Conservation (phyloP, 1,140 invertebrate genomes). For the Cydia amplana region DNA sequence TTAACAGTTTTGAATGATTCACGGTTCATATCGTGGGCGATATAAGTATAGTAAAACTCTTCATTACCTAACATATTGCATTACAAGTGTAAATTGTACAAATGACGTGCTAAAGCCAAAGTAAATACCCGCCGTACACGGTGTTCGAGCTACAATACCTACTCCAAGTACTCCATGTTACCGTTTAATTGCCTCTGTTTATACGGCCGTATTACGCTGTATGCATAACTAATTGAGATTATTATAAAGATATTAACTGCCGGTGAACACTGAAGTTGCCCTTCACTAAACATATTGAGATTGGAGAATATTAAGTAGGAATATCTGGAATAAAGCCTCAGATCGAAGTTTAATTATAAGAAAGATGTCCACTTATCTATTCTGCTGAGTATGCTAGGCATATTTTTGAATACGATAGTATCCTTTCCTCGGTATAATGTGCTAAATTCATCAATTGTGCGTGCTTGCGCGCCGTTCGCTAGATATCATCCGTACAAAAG, state of each 20-base stretch:
- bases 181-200: conserved; percentile 11
- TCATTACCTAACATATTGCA: too few relatives aligned
- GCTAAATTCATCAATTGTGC: too few relatives aligned
- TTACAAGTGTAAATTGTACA: background rate
- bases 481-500: too few relatives aligned
- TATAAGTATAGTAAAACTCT: too few relatives aligned
- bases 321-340: background rate
- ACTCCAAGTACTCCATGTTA: background rate
- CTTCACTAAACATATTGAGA: background rate
- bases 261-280: background rate
- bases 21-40: too few relatives aligned
- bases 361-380: too few relatives aligned
- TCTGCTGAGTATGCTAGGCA: too few relatives aligned
- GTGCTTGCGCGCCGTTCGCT: too few relatives aligned
- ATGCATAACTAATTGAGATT: conserved; percentile 24
- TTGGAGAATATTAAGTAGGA: background rate
- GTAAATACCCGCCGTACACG: background rate
- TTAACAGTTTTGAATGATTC: too few relatives aligned
- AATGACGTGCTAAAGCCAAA: background rate
- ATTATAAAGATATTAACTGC: conserved; percentile 18
- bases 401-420: too few relatives aligned
- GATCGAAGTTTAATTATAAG: too few relatives aligned
- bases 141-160: background rate
- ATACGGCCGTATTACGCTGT: conserved; percentile 7
- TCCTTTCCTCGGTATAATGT: too few relatives aligned